Percentiles rank a stretch among this genome's conserved stretches.
These are phyloP conservation scores for Fratercula arctica DNA, from an alignment of 2,797 vertebrate genomes.

Conservation along the genomic window DNA sequence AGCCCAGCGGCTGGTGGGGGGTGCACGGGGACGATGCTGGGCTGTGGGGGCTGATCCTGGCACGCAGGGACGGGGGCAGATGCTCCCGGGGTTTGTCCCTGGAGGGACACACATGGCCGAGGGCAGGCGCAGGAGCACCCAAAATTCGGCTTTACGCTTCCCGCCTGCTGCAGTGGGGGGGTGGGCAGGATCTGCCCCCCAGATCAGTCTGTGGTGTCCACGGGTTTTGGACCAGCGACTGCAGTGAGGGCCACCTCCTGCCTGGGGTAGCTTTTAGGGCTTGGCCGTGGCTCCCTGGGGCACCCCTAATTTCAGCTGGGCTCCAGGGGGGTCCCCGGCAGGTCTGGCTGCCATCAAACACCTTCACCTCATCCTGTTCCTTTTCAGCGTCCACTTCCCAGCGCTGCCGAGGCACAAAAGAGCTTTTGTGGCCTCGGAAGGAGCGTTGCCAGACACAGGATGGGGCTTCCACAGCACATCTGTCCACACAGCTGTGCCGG, in stretches of 20 bases:
- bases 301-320: neutral
- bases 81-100: neutral
- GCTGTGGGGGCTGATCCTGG: neutral
- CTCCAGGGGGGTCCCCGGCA: neutral
- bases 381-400: neutral
- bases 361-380: neutral
- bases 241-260: neutral
- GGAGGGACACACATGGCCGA: neutral
- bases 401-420: neutral
- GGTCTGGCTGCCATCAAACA: rapidly evolving
- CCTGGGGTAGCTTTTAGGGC: neutral
- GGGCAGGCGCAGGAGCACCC: rapidly evolving
- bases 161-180: rapidly evolving
- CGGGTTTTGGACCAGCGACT: rapidly evolving
- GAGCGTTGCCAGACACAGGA: neutral
- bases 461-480: neutral
- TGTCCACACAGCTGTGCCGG: conserved; percentile 9
- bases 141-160: neutral
- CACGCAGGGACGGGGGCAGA: neutral
- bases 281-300: neutral
- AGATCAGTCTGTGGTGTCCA: rapidly evolving
- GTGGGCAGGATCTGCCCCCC: neutral
- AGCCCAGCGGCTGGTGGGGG: neutral
- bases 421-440: neutral
- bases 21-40: rapidly evolving